These are phyloP conservation scores for Oreochromis spilurus DNA, from an alignment of 2,113 vertebrate genomes.

Conservation along the genomic window DNA sequence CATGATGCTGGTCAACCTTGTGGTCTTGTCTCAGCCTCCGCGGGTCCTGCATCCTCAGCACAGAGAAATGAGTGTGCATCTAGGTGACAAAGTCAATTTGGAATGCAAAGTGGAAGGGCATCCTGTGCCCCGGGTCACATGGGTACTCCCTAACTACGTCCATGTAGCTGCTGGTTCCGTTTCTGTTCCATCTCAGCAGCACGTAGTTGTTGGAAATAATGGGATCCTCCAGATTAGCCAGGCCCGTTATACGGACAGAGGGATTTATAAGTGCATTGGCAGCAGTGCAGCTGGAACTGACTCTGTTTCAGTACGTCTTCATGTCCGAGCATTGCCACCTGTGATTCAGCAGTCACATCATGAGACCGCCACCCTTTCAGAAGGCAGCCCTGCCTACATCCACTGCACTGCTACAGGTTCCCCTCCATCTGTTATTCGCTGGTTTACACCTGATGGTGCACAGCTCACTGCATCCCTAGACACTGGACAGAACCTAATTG, in stretches of 20 bases:
- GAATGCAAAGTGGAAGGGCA: constrained; percentile 79
- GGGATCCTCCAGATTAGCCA: constrained; percentile 77
- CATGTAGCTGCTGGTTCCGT: constrained; percentile 44
- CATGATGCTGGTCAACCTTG: constrained; percentile 65
- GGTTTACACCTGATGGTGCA: constrained; percentile 76
- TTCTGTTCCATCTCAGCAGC: constrained; percentile 30
- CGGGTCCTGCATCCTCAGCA: constrained; percentile 73
- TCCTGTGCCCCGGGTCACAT: constrained; percentile 79
- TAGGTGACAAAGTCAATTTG: constrained; percentile 76
- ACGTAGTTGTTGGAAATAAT: constrained; percentile 72
- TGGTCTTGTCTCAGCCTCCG: constrained; percentile 75
- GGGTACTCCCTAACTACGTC: constrained; percentile 81
- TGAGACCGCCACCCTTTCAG: constrained; percentile 75
- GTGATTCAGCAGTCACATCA: constrained; percentile 75
- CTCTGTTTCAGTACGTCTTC: constrained; percentile 76
- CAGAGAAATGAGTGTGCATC: constrained; percentile 74
- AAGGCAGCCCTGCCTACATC: constrained; percentile 73
- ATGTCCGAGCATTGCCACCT: constrained; percentile 76
- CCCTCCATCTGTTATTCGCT: constrained; percentile 76
- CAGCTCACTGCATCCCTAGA: constrained; percentile 78
- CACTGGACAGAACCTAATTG: constrained; percentile 69
- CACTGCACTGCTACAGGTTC: constrained; percentile 81
- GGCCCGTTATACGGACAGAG: constrained; percentile 74
- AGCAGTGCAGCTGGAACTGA: constrained; percentile 82
- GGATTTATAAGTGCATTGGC: constrained; percentile 83